Percentiles rank a stretch among this genome's conserved stretches.
phyloP scores from a whole-genome alignment of 1,140 invertebrate genomes.

The Drosophila tani region DNA sequence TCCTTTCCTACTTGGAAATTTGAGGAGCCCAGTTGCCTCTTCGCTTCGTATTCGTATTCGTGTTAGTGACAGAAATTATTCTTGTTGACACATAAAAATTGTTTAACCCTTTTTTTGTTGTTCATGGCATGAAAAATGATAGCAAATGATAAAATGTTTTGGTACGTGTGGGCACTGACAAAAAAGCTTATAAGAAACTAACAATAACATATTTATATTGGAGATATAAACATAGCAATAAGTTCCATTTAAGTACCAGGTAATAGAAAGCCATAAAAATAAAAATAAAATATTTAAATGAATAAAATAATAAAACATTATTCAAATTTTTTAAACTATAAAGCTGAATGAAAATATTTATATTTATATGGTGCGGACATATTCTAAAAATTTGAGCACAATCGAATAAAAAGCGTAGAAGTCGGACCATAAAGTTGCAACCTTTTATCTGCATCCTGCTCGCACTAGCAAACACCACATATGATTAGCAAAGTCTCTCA shows the following conservation, averaged over 20 bases:
- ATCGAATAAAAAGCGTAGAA: no score
- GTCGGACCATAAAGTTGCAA: background rate
- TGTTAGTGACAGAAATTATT: constrained; percentile 79
- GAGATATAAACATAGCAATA: no score
- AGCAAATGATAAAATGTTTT: constrained; percentile 65
- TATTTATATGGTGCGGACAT: no score
- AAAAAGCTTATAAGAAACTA: no score
- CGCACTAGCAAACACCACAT: background rate
- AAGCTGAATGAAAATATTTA: no score
- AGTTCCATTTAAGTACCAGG: no score
- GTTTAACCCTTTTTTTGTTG: constrained; percentile 70
- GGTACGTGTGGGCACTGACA: background rate
- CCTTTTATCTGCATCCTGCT: background rate
- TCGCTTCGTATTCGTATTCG: constrained; percentile 22
- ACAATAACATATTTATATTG: background rate
- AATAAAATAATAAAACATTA: no score
- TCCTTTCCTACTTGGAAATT: constrained; percentile 39
- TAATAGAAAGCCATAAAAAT: no score
- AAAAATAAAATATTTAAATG: no score
- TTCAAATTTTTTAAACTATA: no score
- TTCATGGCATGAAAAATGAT: constrained; percentile 65
- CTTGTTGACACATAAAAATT: constrained; percentile 82
- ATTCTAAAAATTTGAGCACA: no score
- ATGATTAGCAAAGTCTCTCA: background rate
- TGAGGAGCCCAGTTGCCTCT: constrained; percentile 54